phyloP scores from a whole-genome alignment of 2,113 vertebrate genomes.

The Agelaius phoeniceus region DNA sequence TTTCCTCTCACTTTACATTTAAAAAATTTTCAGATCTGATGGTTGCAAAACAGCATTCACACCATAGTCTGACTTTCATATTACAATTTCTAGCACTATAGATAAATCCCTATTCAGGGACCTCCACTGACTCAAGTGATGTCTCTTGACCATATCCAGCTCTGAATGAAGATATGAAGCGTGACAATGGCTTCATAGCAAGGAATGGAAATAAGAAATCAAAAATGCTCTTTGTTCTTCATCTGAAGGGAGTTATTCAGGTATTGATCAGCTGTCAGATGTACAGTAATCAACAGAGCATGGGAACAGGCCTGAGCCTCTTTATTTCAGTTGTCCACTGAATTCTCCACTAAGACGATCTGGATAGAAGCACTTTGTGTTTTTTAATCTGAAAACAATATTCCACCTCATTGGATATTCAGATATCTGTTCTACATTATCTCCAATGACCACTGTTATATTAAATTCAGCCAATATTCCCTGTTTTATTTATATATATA shows the following conservation, averaged over 20 bases:
- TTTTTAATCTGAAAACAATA: neutral
- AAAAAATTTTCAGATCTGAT: neutral
- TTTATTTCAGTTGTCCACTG: neutral
- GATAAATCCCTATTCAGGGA: neutral
- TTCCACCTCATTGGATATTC: neutral
- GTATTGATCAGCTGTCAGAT: neutral
- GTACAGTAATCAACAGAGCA: neutral
- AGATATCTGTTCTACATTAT: neutral
- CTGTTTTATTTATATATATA: too few species aligned
- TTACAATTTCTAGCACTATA: neutral
- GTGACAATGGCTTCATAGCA: neutral
- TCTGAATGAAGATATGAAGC: neutral
- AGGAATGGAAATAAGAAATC: neutral
- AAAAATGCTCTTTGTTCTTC: neutral
- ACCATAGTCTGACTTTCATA: neutral
- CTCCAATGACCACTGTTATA: neutral
- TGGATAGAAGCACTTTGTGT: neutral
- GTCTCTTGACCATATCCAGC: neutral
- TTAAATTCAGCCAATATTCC: neutral
- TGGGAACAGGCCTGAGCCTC: neutral
- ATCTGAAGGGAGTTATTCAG: neutral
- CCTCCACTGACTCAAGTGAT: rapidly evolving
- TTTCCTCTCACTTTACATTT: neutral
- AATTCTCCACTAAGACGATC: neutral
- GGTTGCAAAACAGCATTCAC: neutral